Evolutionary conservation across 2,888 invertebrate species (phyloP).

Genomic region (Diarsia mendica): DNA sequence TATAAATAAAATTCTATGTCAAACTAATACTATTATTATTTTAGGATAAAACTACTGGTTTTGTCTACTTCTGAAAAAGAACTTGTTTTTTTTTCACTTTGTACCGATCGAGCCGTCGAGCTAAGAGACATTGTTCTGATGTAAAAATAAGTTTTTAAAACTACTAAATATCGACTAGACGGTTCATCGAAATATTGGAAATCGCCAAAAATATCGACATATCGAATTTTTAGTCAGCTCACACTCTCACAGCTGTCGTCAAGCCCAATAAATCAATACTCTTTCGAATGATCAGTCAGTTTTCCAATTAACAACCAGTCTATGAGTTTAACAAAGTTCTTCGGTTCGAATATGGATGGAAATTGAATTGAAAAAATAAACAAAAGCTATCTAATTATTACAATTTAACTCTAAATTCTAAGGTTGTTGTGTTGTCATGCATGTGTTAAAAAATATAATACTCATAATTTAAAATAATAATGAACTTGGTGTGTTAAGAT

Average conservation of each 20-base stretch:
- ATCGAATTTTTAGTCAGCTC: neutral
- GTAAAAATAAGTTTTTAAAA: neutral
- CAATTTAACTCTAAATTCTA: neutral
- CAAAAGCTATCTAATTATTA: constrained; percentile 5
- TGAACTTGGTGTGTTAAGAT: neutral
- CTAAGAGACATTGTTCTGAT: neutral
- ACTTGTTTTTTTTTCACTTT: neutral
- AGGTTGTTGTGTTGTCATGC: neutral
- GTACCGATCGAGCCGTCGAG: neutral
- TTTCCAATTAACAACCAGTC: too few relatives aligned
- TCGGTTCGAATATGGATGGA: neutral
- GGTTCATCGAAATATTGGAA: neutral
- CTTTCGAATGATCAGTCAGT: neutral
- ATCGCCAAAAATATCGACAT: neutral
- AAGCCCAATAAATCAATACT: neutral
- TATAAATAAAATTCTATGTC: too few relatives aligned
- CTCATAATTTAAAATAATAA: neutral
- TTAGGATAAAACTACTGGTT: too few relatives aligned
- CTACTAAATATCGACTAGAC: neutral
- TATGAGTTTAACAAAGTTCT: too few relatives aligned
- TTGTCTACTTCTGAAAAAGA: too few relatives aligned
- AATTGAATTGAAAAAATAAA: constrained; percentile 10
- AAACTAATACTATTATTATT: too few relatives aligned
- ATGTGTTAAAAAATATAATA: neutral
- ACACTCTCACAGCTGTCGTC: too few relatives aligned